A percentile compares a stretch with the other conserved stretches of the same genome.
These are phyloP conservation scores for Prorops nasuta DNA, from an alignment of 1,140 invertebrate species.

Conservation along the genomic window DNA sequence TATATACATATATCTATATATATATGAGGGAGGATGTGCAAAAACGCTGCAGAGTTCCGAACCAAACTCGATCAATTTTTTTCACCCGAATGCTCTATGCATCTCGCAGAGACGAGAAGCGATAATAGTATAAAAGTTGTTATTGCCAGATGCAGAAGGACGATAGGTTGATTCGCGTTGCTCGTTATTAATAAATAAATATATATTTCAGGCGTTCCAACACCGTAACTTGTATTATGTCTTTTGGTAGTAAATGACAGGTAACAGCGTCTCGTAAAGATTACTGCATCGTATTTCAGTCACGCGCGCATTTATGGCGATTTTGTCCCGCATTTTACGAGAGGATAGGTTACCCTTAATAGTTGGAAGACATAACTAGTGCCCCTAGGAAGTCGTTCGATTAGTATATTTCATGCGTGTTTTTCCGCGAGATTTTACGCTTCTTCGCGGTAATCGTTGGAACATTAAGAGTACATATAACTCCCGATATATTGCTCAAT, in stretches of 20 bases:
- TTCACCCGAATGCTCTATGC: not conserved
- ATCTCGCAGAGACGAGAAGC: not conserved
- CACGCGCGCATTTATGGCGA: slow-evolving; percentile 27
- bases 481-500: not conserved
- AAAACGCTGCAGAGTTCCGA: no score
- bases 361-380: slow-evolving; percentile 6
- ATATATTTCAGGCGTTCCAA: not conserved
- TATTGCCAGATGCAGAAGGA: slow-evolving; percentile 25
- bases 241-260: slow-evolving; percentile 25
- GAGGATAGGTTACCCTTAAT: slow-evolving; percentile 4
- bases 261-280: slow-evolving; percentile 33
- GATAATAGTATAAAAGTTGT: slow-evolving; percentile 31
- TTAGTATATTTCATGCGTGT: slow-evolving; percentile 20
- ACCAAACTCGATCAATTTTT: no score
- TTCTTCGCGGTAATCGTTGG: slow-evolving; percentile 2
- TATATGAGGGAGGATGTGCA: no score
- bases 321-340: slow-evolving; percentile 27
- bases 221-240: no score
- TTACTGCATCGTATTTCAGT: slow-evolving; percentile 31
- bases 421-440: not conserved
- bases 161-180: slow-evolving; percentile 20
- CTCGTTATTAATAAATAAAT: slow-evolving; percentile 31
- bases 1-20: no score
- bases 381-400: slow-evolving; percentile 21
- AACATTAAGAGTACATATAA: not conserved